Percentiles rank a stretch among this genome's conserved stretches.
These are phyloP conservation scores for Sphinx pinastri DNA, from an alignment of 2,888 invertebrate species.

Conservation along the genomic window DNA sequence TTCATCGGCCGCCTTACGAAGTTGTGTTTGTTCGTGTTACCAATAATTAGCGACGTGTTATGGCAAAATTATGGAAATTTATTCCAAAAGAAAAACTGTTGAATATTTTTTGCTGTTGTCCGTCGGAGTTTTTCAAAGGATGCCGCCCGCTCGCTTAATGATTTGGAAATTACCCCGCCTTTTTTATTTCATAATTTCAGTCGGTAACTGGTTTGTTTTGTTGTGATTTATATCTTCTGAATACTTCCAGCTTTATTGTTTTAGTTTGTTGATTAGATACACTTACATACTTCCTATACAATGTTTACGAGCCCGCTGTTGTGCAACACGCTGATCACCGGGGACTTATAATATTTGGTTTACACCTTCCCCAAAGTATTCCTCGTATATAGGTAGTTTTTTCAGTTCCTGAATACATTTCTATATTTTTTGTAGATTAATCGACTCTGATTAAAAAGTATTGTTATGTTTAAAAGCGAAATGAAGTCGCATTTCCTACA, in stretches of 20 bases:
- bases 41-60: slow-evolving; percentile 27
- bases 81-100: slow-evolving; percentile 22
- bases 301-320: neutral
- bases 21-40: slow-evolving; percentile 25
- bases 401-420: too few relatives aligned
- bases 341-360: too few relatives aligned
- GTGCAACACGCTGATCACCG: too few relatives aligned
- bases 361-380: too few relatives aligned
- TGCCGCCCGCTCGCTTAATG: slow-evolving; percentile 18
- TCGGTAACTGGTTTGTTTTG: slow-evolving; percentile 17
- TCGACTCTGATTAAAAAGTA: too few relatives aligned
- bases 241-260: slow-evolving; percentile 2
- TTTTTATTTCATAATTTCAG: slow-evolving; percentile 22
- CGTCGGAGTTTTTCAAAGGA: slow-evolving; percentile 25
- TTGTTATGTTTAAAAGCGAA: too few relatives aligned
- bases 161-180: slow-evolving; percentile 20
- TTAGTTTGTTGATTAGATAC: slow-evolving; percentile 9
- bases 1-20: slow-evolving; percentile 6
- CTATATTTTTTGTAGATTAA: too few relatives aligned
- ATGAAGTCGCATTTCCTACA: too few relatives aligned
- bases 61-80: slow-evolving; percentile 23
- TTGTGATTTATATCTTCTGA: slow-evolving; percentile 11
- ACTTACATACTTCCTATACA: neutral
- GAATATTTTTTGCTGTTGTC: slow-evolving; percentile 23
- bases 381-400: too few relatives aligned